Conservation (phyloP, 1,140 invertebrate species). For the Camponotus pennsylvanicus region DNA sequence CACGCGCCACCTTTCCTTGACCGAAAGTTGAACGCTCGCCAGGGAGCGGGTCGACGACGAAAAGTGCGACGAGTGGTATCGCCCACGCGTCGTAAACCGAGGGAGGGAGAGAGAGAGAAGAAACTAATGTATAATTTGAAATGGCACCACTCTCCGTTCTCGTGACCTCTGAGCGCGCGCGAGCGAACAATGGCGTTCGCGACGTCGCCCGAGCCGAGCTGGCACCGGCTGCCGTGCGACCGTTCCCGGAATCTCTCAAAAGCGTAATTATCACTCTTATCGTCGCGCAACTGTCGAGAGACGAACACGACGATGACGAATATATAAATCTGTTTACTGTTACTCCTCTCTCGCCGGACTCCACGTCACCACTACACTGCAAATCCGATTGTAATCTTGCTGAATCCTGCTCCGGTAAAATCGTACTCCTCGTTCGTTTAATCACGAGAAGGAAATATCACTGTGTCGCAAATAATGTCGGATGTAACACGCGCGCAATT, state of each 20-base stretch:
- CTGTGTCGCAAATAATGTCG: background rate
- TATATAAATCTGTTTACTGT: background rate
- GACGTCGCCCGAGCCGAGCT: constrained; percentile 11
- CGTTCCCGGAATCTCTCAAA: background rate
- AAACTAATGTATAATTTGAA: background rate
- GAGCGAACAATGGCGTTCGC: constrained; percentile 66
- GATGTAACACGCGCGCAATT: background rate
- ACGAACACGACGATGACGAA: too few relatives aligned
- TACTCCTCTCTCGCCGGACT: background rate
- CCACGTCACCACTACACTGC: constrained; percentile 40
- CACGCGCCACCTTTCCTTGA: constrained; percentile 18
- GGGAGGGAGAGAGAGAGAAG: background rate
- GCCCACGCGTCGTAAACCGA: background rate
- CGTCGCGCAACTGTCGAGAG: background rate
- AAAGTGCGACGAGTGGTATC: constrained; percentile 15
- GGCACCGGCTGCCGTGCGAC: background rate
- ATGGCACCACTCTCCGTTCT: constrained; percentile 19
- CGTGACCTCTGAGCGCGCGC: constrained; percentile 47
- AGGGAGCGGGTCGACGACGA: background rate
- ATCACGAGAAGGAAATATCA: too few relatives aligned
- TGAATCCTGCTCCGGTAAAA: background rate
- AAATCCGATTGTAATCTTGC: constrained; percentile 42
- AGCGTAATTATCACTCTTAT: background rate
- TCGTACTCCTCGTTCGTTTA: background rate
- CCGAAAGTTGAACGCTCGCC: constrained; percentile 42